Evolutionary conservation across 2,113 vertebrate species (phyloP).

Genomic region (Hippocampus mohnikei): DNA sequence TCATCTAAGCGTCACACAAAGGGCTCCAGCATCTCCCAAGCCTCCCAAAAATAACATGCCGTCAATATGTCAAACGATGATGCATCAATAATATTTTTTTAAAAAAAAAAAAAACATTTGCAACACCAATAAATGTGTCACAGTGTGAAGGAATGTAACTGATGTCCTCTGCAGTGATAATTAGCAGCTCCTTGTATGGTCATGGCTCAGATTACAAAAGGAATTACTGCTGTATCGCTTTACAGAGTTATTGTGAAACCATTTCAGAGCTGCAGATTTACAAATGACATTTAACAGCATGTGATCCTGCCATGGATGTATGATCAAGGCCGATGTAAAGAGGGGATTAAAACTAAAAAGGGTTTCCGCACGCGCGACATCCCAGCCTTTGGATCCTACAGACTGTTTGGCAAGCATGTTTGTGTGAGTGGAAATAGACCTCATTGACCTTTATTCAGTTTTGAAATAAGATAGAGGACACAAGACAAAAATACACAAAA

Average conservation of each 20-base stretch:
- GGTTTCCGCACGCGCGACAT: constrained; percentile 18
- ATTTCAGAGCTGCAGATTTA: constrained; percentile 6
- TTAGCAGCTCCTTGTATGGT: constrained; percentile 9
- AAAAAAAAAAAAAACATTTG: neutral
- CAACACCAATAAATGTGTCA: neutral
- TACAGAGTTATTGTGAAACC: constrained; percentile 27
- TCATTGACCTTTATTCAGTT: neutral
- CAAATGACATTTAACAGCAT: constrained; percentile 25
- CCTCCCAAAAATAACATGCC: constrained; percentile 38
- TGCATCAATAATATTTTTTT: neutral
- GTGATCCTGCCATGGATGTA: constrained; percentile 30
- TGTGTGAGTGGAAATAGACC: constrained; percentile 48
- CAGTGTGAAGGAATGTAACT: neutral
- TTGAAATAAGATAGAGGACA: neutral
- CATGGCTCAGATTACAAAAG: constrained; percentile 35
- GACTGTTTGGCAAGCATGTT: constrained; percentile 22
- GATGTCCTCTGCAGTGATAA: constrained; percentile 11
- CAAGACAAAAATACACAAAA: neutral
- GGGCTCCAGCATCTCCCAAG: neutral
- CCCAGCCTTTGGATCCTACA: constrained; percentile 18
- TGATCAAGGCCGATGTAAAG: constrained; percentile 43
- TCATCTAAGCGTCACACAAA: neutral
- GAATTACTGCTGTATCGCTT: constrained; percentile 26
- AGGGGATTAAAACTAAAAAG: constrained; percentile 58
- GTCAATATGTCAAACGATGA: constrained; percentile 1